A percentile compares a stretch with the other conserved stretches of the same genome.
phyloP scores from a whole-genome alignment of 2,113 vertebrate species.

The Cricetomys ansorgei region DNA sequence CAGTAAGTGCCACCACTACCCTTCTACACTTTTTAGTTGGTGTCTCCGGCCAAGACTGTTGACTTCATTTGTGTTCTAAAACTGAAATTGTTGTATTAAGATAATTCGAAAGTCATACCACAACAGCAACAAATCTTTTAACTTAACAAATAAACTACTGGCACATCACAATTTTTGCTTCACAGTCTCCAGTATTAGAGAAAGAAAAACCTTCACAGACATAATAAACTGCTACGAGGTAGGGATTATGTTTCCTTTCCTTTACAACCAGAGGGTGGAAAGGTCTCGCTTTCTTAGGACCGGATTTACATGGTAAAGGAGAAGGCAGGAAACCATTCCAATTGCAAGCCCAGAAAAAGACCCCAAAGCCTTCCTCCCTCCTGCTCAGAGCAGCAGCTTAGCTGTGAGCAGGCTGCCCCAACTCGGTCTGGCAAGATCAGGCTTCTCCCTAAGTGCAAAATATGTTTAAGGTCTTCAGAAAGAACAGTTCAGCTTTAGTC shows the following conservation, averaged over 20 bases:
- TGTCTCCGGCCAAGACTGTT: constrained; percentile 27
- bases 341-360: neutral
- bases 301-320: neutral
- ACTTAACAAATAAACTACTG: constrained; percentile 27
- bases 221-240: neutral
- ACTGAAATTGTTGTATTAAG: neutral
- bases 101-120: constrained; percentile 29
- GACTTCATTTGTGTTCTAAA: constrained; percentile 46
- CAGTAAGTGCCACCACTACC: neutral
- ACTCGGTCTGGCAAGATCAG: neutral
- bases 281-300: neutral
- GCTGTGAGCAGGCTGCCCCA: neutral
- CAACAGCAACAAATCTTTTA: neutral
- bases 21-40: neutral
- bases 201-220: constrained; percentile 45
- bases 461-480: neutral
- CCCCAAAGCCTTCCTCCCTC: neutral
- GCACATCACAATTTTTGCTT: neutral
- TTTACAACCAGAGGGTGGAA: neutral
- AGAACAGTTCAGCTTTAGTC: neutral
- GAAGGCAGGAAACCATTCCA: neutral
- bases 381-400: neutral
- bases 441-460: neutral
- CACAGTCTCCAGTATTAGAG: neutral
- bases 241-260: constrained; percentile 8